Base-by-base conservation (phyloP, 2,888 invertebrate species). In the Synanthedon vespiformis region DNA sequence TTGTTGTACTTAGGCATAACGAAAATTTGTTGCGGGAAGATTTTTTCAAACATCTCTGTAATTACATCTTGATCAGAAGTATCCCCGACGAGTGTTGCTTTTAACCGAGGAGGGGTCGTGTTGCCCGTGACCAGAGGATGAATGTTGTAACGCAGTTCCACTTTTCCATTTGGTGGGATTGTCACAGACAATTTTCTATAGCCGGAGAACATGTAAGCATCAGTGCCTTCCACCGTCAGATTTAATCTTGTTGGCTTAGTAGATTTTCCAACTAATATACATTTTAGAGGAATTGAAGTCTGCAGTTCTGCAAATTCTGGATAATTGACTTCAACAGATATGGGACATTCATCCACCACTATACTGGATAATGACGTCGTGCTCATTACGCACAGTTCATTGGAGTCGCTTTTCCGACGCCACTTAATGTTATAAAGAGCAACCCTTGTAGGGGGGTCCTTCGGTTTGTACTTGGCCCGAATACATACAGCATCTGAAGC, bases 141-240 rank as follows among this genome's bases (percentile, higher is more conserved):
- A 56, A 96, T 88, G 70, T 94, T 94, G 87, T 94, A 96, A 61
- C 90, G 89, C 41, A 94, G 71, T 55, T 89, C 89, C 56, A 90
- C 88, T 55, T 80, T 85, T 41, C 89, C 90, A 56, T 89, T 88
- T 0, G 93, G 93, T 50, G 92, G 84, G 53, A 91, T 79, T 13
- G 89, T 89, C 14, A 90, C 78, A 41, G 85, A 82, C 60, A 89
- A 93, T 89, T 96, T 95, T 82, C 95, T 97, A 69, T 96, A 95
- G 2, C 98, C 98, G 56, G 97, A 93, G 82, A 96, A 97, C 94
- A 98, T 97, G 74, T 98, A 98, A 47, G 94, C 94, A 74, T 98
- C 97, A 55, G 92, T 94, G 6, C 93, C 92, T 63, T 95, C 95
- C 82, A 96, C 92, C 52, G 89, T 90, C 44, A 95, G 80, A 62